Conservation (phyloP, 2,113 vertebrate species). For the Psittacula cyanocephala region DNA sequence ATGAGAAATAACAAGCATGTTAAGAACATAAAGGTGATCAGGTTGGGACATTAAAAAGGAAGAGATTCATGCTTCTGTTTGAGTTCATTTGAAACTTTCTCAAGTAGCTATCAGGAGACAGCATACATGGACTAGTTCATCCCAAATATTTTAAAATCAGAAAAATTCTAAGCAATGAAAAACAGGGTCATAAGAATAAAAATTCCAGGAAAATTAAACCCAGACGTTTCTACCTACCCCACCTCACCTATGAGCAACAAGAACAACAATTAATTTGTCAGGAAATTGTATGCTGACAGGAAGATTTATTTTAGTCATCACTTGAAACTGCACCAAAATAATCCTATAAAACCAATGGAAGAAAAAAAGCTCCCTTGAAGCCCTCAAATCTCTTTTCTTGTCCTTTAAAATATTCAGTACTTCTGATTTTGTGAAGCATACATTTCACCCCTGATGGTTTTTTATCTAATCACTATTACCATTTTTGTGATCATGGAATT, state of each 20-base stretch:
- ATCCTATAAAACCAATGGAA: background rate
- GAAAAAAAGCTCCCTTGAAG: background rate
- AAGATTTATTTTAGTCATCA: background rate
- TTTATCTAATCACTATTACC: background rate
- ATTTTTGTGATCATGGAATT: background rate
- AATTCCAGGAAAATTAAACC: background rate
- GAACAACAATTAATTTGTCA: background rate
- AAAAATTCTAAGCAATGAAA: background rate
- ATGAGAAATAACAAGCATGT: background rate
- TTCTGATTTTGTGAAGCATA: background rate
- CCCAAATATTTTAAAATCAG: background rate
- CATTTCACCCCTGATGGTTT: accelerated
- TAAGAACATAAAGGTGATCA: background rate
- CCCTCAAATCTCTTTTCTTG: background rate
- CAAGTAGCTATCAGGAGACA: background rate
- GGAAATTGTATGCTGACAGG: background rate
- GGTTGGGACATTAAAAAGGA: background rate
- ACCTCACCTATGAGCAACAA: background rate
- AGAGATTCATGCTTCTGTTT: background rate
- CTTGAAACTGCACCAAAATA: background rate
- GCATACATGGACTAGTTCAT: background rate
- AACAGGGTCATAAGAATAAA: background rate
- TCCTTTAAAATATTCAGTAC: background rate
- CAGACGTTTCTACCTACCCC: background rate
- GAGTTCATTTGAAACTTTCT: background rate